Base-by-base conservation (phyloP, 2,113 vertebrate genomes). In the Phaetusa simplex region DNA sequence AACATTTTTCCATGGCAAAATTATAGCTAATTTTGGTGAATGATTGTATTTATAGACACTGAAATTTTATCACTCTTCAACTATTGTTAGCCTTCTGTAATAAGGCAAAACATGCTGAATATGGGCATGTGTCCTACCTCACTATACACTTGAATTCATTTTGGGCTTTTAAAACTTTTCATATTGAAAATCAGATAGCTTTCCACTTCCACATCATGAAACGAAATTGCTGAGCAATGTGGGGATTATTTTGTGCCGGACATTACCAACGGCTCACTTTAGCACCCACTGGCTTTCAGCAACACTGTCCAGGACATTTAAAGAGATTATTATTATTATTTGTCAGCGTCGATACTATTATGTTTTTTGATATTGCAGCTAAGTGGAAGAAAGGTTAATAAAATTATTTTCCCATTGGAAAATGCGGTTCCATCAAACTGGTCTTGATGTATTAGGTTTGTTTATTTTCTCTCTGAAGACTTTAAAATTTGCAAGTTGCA, bases 371-470 rank as follows among this genome's bases (percentile, higher is more conserved):
- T 84, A 85, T 52, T 79, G 38, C 17, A 76, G n/a, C 38, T 78
- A 86, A 90, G n/a, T 94, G 66, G 65, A 45, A 85, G 43, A 84
- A 89, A 91, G 27, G 12, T 76, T 91, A 88, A 86, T 84, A 56
- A 30, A 95, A 92, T 88, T 71, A 78, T 89, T 95, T 95, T 85
- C 66, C 80, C 53, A 56, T 56, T 88, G 77, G 83, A 82, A 96
- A 95, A 87, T 61, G 24, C 19, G 70, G 34, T 69, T 79, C 77
- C 27, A 56, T 95, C 65, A 86, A 79, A 76, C 50, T 76, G 32
- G 26, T 82, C 34, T 69, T 91, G 80, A 2, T 83, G n/a, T 62
- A 58, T 82, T 69, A 26, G 21, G 56, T 85, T 69, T 89, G 27
- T 91, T 91, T 95, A 61, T 93, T 95, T 91, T 92, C 50, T 62